phyloP scores from a whole-genome alignment of 2,888 invertebrate species.

The Coelogynopora nodosa region DNA sequence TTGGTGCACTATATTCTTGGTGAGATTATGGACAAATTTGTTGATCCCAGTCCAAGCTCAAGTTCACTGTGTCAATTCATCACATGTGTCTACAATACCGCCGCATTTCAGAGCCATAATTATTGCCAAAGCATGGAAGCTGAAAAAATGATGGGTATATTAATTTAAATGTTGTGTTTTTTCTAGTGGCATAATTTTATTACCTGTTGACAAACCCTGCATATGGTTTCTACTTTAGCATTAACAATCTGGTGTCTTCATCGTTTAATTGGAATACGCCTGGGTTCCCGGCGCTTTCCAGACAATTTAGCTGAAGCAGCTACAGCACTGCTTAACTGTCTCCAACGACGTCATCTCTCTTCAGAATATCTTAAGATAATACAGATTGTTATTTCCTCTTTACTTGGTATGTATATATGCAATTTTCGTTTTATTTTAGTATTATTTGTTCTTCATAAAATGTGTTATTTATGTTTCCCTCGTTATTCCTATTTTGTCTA shows the following conservation, averaged over 20 bases:
- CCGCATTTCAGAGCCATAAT: neutral
- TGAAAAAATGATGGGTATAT: neutral
- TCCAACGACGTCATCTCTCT: neutral
- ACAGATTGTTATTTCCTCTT: neutral
- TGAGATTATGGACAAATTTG: neutral
- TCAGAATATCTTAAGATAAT: neutral
- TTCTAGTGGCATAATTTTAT: neutral
- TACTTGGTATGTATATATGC: neutral
- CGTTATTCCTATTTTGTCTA: too few relatives aligned
- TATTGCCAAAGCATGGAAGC: neutral
- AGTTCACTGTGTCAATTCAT: neutral
- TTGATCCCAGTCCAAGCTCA: neutral
- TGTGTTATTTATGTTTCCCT: too few relatives aligned
- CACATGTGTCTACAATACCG: neutral
- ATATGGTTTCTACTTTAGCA: too few relatives aligned
- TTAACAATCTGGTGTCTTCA: neutral
- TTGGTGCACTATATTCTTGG: neutral
- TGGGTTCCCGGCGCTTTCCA: neutral
- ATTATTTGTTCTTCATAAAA: too few relatives aligned
- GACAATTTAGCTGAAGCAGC: neutral
- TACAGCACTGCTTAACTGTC: neutral
- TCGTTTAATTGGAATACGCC: neutral
- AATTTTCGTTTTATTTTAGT: too few relatives aligned
- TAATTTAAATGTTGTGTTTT: neutral
- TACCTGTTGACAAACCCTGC: too few relatives aligned